These are phyloP conservation scores for Cyclina sinensis DNA, from an alignment of 1,140 invertebrate genomes.

Conservation along the genomic window DNA sequence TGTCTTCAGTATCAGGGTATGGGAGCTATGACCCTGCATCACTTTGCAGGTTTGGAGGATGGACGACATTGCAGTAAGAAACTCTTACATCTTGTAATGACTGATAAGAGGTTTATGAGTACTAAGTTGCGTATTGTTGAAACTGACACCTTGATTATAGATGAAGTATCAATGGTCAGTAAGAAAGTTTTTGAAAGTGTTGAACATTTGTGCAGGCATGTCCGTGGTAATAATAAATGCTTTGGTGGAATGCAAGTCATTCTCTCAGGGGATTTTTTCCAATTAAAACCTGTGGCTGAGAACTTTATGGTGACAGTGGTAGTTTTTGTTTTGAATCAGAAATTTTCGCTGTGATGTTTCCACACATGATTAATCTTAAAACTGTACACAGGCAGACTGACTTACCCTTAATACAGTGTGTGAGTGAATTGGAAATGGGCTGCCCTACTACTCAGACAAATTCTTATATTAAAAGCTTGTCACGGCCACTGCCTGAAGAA, in stretches of 20 bases:
- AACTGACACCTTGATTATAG: constrained; percentile 45
- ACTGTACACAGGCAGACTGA: not conserved
- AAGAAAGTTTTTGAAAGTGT: constrained; percentile 28
- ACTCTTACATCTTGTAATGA: not conserved
- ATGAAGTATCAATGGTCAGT: constrained; percentile 67
- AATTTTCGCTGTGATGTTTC: not conserved
- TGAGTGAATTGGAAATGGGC: not conserved
- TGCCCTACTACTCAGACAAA: not conserved
- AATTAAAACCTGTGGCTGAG: constrained; percentile 52
- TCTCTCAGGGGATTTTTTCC: constrained; percentile 62
- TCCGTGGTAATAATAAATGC: not conserved
- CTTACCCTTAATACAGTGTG: not conserved
- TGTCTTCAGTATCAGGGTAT: not conserved
- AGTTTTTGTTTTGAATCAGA: constrained; percentile 15
- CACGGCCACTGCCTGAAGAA: not conserved
- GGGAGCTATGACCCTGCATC: constrained; percentile 30
- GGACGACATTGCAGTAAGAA: constrained; percentile 1
- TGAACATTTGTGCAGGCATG: constrained; percentile 49
- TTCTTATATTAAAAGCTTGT: not conserved
- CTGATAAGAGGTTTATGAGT: not conserved
- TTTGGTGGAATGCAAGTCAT: constrained; percentile 66
- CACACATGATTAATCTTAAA: not conserved
- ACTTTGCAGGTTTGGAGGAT: constrained; percentile 47
- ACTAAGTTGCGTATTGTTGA: not conserved
- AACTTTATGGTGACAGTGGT: constrained; percentile 57